A percentile compares a stretch with the other conserved stretches of the same genome.
Conservation (phyloP, 2,113 vertebrate species). For the Gobius niger region DNA sequence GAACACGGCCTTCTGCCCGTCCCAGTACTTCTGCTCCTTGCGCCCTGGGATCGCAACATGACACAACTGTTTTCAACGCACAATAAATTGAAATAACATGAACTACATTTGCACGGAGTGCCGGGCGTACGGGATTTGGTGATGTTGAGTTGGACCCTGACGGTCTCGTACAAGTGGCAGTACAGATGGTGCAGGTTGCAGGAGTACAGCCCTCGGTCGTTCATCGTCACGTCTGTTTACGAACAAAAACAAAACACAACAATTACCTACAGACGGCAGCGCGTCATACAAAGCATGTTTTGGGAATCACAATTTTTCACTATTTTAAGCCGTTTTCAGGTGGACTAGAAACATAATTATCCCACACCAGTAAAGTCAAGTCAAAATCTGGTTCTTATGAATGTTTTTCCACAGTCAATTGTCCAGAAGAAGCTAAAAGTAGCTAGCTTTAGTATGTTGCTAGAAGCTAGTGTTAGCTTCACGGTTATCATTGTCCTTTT, state of each 20-base stretch:
- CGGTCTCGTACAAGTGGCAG: conserved; percentile 86
- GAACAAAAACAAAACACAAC: not conserved
- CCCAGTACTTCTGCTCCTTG: conserved; percentile 80
- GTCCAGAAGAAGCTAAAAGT: too few relatives aligned
- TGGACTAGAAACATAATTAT: too few relatives aligned
- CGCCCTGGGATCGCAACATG: conserved; percentile 68
- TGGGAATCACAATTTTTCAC: too few relatives aligned
- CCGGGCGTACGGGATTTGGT: conserved; percentile 80
- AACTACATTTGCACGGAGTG: not conserved
- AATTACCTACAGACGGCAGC: not conserved
- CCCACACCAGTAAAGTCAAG: too few relatives aligned
- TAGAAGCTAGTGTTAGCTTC: too few relatives aligned
- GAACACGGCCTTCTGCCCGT: conserved; percentile 88
- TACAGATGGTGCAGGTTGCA: conserved; percentile 95
- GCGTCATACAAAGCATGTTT: too few relatives aligned
- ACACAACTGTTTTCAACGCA: not conserved
- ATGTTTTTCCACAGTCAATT: too few relatives aligned
- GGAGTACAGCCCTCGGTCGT: conserved; percentile 86
- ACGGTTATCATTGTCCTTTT: too few relatives aligned
- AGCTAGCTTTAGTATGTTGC: too few relatives aligned
- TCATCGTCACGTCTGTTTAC: conserved; percentile 68
- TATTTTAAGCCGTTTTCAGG: too few relatives aligned
- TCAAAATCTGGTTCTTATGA: too few relatives aligned
- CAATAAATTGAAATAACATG: too few relatives aligned
- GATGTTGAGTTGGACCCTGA: conserved; percentile 82